phyloP scores from a whole-genome alignment of 2,888 invertebrate genomes.

The Leptura quadrifasciata region DNA sequence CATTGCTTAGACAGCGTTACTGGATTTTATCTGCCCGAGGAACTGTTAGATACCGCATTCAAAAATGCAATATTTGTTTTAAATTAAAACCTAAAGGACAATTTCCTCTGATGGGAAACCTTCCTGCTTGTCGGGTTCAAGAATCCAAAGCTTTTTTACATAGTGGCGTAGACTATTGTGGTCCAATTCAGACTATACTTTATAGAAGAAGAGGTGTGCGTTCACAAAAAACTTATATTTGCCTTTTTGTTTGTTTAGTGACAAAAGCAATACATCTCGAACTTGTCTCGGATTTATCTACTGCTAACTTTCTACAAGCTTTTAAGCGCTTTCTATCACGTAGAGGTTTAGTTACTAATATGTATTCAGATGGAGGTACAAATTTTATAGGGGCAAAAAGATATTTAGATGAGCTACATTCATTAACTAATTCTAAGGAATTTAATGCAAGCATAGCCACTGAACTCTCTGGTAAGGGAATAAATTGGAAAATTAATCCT shows the following conservation, averaged over 20 bases:
- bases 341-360: conserved; percentile 41
- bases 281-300: conserved; percentile 28
- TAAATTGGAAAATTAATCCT: conserved; percentile 30
- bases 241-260: conserved; percentile 22
- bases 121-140: conserved; percentile 4
- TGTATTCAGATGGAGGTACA: conserved; percentile 33
- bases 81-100: conserved; percentile 20
- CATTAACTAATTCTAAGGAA: conserved; percentile 16
- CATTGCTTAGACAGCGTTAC: too few relatives aligned
- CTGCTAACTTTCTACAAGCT: conserved; percentile 36
- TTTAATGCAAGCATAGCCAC: conserved; percentile 21
- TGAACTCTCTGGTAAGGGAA: too few relatives aligned
- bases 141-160: conserved; percentile 15
- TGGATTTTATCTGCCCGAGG: too few relatives aligned
- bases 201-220: conserved; percentile 5
- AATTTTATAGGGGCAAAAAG: conserved; percentile 41
- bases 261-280: conserved; percentile 34
- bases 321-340: conserved; percentile 43
- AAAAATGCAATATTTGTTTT: too few relatives aligned
- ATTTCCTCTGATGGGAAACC: conserved; percentile 32
- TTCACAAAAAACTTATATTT: conserved; percentile 5
- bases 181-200: conserved; percentile 8
- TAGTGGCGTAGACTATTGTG: conserved; percentile 27
- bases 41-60: too few relatives aligned
- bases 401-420: conserved; percentile 9